Evolutionary conservation across 2,888 invertebrate genomes (phyloP), one percentile per base, ranked within the genome.

Genomic region (Cephus rjabovi): DNA sequence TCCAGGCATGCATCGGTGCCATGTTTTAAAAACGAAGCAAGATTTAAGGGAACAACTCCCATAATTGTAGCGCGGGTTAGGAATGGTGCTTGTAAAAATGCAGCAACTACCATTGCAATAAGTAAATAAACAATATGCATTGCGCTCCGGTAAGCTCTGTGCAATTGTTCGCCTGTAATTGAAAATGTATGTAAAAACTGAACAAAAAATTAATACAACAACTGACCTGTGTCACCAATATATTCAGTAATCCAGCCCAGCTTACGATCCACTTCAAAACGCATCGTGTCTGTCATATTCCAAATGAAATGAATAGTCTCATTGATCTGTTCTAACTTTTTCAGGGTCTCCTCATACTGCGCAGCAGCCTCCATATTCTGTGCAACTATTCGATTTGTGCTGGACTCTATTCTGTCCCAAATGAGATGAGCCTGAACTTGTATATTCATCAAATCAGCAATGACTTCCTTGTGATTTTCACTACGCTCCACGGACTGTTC

Each of bases 371-470:
- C 88, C 81, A 92, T 89, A 79, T 93, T 93, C 84, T 93, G 93
- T 35, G 88, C 84, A 34, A 93, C 83, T 35, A 94, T 91, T 73
- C 92, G 87, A 79, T 90, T 85, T 11, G 90, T 90, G 75, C 90
- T 90, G 3, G 81, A 79, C 80, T 91, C 94, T 74, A 94, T 93
- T 89, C 93, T 93, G 23, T 92, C 88, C 90, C 94, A 94, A 79
- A 95, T 93, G 69, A 91, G 87, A 80, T 92, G 91, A 1, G 94
- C 93, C 85, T 93, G 93, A 74, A 92, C 88, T 82, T 94, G 93
- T 83, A 95, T 93, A 34, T 88, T 87, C 30, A 92, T 89, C 73
- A 95, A 90, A 88, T 94, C 94, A 6, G 92, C 86, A 23, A 94
- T 87, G 34, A 95, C 87, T 83, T 93, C 93, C 70, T 92, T 87